Conservation (phyloP, 2,888 invertebrate species). For the Parelbella ahira region DNA sequence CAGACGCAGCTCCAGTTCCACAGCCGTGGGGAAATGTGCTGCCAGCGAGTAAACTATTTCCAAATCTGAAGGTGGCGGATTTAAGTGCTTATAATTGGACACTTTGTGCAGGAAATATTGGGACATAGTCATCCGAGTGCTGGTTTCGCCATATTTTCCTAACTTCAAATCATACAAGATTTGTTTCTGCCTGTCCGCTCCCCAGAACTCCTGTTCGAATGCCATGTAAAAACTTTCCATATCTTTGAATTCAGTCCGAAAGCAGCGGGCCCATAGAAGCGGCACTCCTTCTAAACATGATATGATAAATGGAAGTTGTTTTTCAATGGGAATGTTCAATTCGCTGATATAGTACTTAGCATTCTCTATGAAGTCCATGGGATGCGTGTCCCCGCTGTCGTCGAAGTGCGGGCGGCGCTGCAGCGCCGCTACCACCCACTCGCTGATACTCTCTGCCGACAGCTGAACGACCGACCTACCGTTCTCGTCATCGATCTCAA, state of each 20-base stretch:
- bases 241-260: slow-evolving; percentile 61
- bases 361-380: slow-evolving; percentile 71
- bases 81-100: slow-evolving; percentile 67
- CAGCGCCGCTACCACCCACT: slow-evolving; percentile 65
- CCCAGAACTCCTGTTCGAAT: slow-evolving; percentile 74
- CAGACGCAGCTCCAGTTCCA: slow-evolving; percentile 69
- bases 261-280: slow-evolving; percentile 73
- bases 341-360: slow-evolving; percentile 67
- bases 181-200: slow-evolving; percentile 65
- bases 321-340: slow-evolving; percentile 58
- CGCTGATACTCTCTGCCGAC: slow-evolving; percentile 60
- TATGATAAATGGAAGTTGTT: slow-evolving; percentile 65
- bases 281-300: slow-evolving; percentile 71
- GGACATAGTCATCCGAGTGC: slow-evolving; percentile 63
- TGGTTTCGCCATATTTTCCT: slow-evolving; percentile 64
- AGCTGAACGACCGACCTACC: slow-evolving; percentile 47
- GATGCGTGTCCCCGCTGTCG: slow-evolving; percentile 65
- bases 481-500: slow-evolving; percentile 61
- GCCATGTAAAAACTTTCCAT: slow-evolving; percentile 58
- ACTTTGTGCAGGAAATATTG: slow-evolving; percentile 74
- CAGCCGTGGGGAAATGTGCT: slow-evolving; percentile 69
- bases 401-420: slow-evolving; percentile 69
- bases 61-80: slow-evolving; percentile 69
- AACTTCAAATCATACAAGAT: slow-evolving; percentile 71
- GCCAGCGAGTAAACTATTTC: slow-evolving; percentile 73